phyloP scores from a whole-genome alignment of 2,113 vertebrate species.

The Malurus alboscapulatus region DNA sequence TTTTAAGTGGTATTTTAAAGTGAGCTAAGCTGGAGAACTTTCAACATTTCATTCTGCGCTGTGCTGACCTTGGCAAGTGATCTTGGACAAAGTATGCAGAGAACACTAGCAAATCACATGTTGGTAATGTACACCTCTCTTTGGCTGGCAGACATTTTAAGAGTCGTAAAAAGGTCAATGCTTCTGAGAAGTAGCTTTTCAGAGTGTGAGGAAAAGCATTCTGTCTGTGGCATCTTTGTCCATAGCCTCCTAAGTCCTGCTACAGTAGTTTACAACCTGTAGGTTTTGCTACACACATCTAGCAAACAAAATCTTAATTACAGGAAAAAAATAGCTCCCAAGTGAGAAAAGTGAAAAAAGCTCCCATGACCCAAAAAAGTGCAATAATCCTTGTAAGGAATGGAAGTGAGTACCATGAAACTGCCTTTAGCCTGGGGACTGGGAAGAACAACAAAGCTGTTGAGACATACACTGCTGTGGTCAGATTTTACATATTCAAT shows the following conservation, averaged over 20 bases:
- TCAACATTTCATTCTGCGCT: slow-evolving; percentile 1
- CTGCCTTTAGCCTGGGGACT: neutral
- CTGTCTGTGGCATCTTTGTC: neutral
- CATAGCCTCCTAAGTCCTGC: neutral
- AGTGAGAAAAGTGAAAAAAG: neutral
- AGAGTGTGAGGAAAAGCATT: neutral
- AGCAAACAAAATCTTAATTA: neutral
- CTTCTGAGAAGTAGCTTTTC: neutral
- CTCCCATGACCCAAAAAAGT: accelerated
- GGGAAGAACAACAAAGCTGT: neutral
- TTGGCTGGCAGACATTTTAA: slow-evolving; percentile 31
- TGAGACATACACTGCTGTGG: accelerated
- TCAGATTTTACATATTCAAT: neutral
- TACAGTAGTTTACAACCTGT: neutral
- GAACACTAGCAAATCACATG: slow-evolving; percentile 40
- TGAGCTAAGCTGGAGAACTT: neutral
- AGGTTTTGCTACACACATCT: neutral
- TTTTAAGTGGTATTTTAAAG: neutral
- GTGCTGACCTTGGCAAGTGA: slow-evolving; percentile 13
- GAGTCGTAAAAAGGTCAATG: slow-evolving; percentile 63
- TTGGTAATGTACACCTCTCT: slow-evolving; percentile 44
- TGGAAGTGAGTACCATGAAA: neutral
- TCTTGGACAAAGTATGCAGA: neutral
- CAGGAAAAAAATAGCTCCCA: neutral
- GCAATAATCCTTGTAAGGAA: neutral